A percentile compares a stretch with the other conserved stretches of the same genome.
Evolutionary conservation across 2,888 invertebrate species (phyloP).

Genomic region (Quadroppia sp.): DNA sequence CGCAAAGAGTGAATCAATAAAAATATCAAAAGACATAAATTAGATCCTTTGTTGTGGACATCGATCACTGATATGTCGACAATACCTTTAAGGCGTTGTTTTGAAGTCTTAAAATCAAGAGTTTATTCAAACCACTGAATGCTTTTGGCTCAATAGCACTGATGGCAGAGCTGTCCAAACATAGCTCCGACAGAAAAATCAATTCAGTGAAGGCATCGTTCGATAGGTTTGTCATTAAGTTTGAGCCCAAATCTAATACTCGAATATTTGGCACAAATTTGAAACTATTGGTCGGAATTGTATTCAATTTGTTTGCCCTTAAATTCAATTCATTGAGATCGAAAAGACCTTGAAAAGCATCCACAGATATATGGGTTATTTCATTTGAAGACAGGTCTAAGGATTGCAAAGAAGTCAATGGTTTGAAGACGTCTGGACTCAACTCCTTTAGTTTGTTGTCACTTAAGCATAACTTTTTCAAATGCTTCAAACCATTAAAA

Average conservation of each 20-base stretch:
- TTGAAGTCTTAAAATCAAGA: constrained; percentile 66
- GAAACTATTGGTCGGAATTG: constrained; percentile 69
- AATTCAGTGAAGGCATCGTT: constrained; percentile 51
- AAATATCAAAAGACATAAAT: too few species aligned
- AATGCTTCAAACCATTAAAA: constrained; percentile 69
- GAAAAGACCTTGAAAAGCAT: constrained; percentile 69
- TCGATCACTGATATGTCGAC: neutral
- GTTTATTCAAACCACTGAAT: constrained; percentile 67
- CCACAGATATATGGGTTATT: constrained; percentile 66
- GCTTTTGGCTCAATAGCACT: constrained; percentile 63
- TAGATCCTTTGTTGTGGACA: too few species aligned
- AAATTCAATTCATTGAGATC: constrained; percentile 69
- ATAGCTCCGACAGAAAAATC: constrained; percentile 66
- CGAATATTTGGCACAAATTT: constrained; percentile 71
- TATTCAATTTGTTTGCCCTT: constrained; percentile 74
- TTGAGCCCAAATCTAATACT: constrained; percentile 70
- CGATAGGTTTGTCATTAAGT: constrained; percentile 65
- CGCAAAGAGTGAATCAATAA: too few species aligned
- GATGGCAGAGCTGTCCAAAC: constrained; percentile 57
- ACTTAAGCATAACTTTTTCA: constrained; percentile 62
- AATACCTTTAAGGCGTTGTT: constrained; percentile 69
- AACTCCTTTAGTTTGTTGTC: constrained; percentile 47
- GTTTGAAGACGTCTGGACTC: constrained; percentile 47
- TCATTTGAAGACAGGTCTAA: constrained; percentile 75
- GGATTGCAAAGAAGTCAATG: constrained; percentile 63